A percentile compares a stretch with the other conserved stretches of the same genome.
Evolutionary conservation across 2,888 invertebrate species (phyloP).

Genomic region (Tipula vernalis): DNA sequence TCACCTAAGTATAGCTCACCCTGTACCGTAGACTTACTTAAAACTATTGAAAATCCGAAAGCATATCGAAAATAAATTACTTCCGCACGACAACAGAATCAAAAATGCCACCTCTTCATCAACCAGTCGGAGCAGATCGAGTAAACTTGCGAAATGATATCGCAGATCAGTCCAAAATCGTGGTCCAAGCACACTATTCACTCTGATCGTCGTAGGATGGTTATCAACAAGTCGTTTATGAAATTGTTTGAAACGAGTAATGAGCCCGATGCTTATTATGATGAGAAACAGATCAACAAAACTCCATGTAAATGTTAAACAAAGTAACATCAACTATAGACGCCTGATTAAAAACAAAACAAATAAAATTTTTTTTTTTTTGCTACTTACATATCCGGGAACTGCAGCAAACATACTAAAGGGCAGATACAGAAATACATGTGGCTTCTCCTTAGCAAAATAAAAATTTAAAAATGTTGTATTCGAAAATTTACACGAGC

Average conservation of each 20-base stretch:
- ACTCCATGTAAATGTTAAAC: slow-evolving; percentile 56
- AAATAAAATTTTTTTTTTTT: not conserved
- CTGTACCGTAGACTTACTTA: slow-evolving; percentile 8
- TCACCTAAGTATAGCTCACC: too few species aligned
- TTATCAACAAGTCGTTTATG: slow-evolving; percentile 35
- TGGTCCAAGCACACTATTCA: not conserved
- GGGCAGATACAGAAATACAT: slow-evolving; percentile 24
- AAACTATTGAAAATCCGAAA: slow-evolving; percentile 50
- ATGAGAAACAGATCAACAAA: slow-evolving; percentile 61
- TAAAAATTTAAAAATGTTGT: slow-evolving; percentile 28
- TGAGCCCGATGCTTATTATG: slow-evolving; percentile 48
- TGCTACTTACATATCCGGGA: not conserved
- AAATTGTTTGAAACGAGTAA: slow-evolving; percentile 49
- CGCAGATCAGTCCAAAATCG: slow-evolving; percentile 51
- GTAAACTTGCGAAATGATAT: slow-evolving; percentile 49
- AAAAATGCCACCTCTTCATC: slow-evolving; percentile 49
- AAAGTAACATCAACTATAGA: slow-evolving; percentile 20
- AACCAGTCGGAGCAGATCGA: slow-evolving; percentile 45
- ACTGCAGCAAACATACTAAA: slow-evolving; percentile 17
- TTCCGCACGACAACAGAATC: slow-evolving; percentile 51
- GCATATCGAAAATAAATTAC: slow-evolving; percentile 62
- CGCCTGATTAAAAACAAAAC: not conserved
- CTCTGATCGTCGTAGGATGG: not conserved
- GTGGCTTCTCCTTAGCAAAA: slow-evolving; percentile 25
- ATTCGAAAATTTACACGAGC: slow-evolving; percentile 26